Conservation (phyloP, 2,113 vertebrate genomes). For the Pagrus major region DNA sequence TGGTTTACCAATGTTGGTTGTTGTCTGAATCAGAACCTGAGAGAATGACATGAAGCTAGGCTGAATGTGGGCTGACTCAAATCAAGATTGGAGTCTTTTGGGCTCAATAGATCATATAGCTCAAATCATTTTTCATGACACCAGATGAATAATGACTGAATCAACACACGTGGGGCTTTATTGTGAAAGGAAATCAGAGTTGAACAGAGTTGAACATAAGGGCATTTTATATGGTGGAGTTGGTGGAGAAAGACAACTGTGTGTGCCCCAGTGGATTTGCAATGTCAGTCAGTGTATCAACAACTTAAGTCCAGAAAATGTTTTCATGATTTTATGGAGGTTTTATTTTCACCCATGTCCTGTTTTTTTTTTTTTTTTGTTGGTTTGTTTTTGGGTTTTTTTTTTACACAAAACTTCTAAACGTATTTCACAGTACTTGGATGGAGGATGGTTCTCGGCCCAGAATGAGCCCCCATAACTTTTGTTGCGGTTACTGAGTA, state of each 20-base stretch:
- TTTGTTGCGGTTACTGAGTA: too few relatives aligned
- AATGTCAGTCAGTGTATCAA: background rate
- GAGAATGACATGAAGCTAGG: background rate
- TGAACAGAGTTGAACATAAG: background rate
- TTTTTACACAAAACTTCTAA: too few relatives aligned
- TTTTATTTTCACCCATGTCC: too few relatives aligned
- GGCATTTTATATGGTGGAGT: background rate
- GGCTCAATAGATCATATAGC: background rate
- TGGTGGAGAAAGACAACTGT: background rate
- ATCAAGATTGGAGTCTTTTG: background rate
- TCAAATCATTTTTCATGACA: background rate
- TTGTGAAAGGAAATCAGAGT: constrained; percentile 1
- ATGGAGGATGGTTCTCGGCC: too few relatives aligned
- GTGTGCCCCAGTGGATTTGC: background rate
- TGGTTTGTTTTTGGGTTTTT: too few relatives aligned
- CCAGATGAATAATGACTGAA: background rate
- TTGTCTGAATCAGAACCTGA: background rate
- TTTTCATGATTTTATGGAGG: too few relatives aligned
- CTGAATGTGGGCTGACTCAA: background rate
- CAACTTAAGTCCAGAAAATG: too few relatives aligned
- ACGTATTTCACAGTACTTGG: too few relatives aligned
- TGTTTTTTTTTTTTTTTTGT: too few relatives aligned
- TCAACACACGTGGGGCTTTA: background rate
- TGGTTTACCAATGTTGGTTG: constrained; percentile 47
- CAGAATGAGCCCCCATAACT: too few relatives aligned